Evolutionary conservation across 2,113 vertebrate species (phyloP).

Genomic region (Rhabdomys dilectus): DNA sequence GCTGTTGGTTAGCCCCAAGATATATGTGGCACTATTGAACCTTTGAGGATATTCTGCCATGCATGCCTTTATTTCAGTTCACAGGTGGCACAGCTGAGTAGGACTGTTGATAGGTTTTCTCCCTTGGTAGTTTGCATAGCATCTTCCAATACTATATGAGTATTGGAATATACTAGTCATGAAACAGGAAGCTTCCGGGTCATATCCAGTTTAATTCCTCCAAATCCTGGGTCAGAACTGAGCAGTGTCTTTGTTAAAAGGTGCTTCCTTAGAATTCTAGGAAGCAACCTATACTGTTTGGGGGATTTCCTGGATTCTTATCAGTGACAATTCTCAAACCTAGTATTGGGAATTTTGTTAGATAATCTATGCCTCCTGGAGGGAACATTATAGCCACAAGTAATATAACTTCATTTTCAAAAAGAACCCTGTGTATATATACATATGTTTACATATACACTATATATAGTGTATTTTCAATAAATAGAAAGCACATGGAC

Average conservation of each 20-base stretch:
- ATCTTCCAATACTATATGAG: not conserved
- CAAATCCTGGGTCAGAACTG: not conserved
- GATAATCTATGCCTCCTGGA: not conserved
- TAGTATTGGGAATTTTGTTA: not conserved
- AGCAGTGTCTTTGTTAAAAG: not conserved
- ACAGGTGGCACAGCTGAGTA: not conserved
- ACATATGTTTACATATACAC: not conserved
- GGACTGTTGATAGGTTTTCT: not conserved
- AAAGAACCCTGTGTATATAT: not conserved
- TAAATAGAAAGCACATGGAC: not conserved
- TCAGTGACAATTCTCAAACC: not conserved
- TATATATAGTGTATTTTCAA: not conserved
- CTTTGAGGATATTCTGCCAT: not conserved
- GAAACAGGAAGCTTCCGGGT: not conserved
- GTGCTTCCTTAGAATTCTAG: not conserved
- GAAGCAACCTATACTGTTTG: not conserved
- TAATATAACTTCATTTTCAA: not conserved
- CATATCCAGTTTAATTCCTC: not conserved
- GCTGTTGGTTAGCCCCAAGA: not conserved
- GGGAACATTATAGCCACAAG: not conserved
- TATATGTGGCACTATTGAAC: not conserved
- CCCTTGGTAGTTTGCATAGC: not conserved
- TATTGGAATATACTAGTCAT: no score
- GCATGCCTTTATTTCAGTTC: not conserved
- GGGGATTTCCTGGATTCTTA: not conserved